Evolutionary conservation across 2,797 vertebrate species (phyloP), one percentile per base, ranked within the genome.

Genomic region (Parotocinclus haroldoi): DNA sequence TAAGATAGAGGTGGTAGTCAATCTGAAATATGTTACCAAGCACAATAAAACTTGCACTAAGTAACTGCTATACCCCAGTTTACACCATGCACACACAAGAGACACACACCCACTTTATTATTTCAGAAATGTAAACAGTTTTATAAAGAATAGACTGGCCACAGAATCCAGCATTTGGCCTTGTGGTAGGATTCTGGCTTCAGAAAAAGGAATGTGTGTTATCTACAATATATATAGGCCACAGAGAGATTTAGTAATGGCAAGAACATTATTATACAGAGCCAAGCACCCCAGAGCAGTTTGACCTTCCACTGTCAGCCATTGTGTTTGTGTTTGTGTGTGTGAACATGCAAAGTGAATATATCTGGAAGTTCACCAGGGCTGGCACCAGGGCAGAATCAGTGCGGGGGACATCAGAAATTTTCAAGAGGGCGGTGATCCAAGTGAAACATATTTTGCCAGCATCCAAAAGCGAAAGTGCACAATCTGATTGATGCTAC

Each of bases 281-380:
- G 63, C 64, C 7, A 68, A 74, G 14, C 52, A 16, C 50, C 68
- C 66, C 42, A 61, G 50, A 63, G 64, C 36, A 40, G 11, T 39
- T 53, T 74, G 67, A 72, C 79, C 73, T 78, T 77, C 75, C 62
- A 59, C 64, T 71, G 58, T 65, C 78, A 75, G 74, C 51, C 60
- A 66, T 51, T 63, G 6, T 48, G 16, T 13, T 62, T 72, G 18
- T 69, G 49, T 67, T 50, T 48, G 64, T 53, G 18, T 55, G 49
- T 48, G 48, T 52, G 14, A 39, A n/a, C 17, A 3, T 83, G 81
- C 74, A 79, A 82, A 80, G 61, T 81, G 79, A 78, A 16, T 8
- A 44, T 52, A 54, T 62, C 53, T 73, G 55, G 51, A 64, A 72
- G 61, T 45, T 8, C 45, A 52, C 17, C 53, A 27, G 27, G 27